These are phyloP conservation scores for Mus spicilegus DNA, from an alignment of 2,113 vertebrate species.

Conservation along the genomic window DNA sequence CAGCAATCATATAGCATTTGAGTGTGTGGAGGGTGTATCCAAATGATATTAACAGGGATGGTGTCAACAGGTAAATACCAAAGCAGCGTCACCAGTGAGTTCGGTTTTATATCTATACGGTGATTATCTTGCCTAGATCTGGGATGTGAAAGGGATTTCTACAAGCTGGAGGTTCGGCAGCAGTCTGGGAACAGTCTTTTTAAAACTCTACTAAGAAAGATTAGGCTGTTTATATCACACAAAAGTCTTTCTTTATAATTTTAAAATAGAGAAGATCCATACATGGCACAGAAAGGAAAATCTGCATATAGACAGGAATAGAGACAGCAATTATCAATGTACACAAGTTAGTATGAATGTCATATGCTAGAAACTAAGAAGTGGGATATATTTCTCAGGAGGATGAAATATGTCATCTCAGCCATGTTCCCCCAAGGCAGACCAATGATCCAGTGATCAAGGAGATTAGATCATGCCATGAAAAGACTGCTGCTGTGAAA, in stretches of 20 bases:
- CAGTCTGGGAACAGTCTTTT: constrained; percentile 36
- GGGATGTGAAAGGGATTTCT: constrained; percentile 67
- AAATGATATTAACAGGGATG: constrained; percentile 27
- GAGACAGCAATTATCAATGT: constrained; percentile 13
- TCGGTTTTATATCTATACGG: not conserved
- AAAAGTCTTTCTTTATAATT: constrained; percentile 52
- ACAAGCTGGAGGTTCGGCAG: constrained; percentile 33
- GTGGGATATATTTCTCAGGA: not conserved
- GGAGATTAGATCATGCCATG: not conserved
- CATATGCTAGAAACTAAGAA: constrained; percentile 24
- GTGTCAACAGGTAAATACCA: constrained; percentile 17
- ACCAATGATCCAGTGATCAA: not conserved
- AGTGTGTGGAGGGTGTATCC: not conserved
- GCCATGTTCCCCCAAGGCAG: not conserved
- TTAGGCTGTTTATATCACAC: constrained; percentile 35
- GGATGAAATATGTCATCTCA: constrained; percentile 43
- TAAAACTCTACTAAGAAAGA: constrained; percentile 51
- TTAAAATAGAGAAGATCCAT: constrained; percentile 7
- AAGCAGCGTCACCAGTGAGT: not conserved
- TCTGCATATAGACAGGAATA: not conserved
- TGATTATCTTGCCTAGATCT: constrained; percentile 24
- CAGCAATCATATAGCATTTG: not conserved
- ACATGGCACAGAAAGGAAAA: not conserved
- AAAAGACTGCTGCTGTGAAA: not conserved
- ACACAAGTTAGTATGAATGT: constrained; percentile 13